phyloP scores from a whole-genome alignment of 92 coral and sea anemone genomes.

The Porites cylindrica region DNA sequence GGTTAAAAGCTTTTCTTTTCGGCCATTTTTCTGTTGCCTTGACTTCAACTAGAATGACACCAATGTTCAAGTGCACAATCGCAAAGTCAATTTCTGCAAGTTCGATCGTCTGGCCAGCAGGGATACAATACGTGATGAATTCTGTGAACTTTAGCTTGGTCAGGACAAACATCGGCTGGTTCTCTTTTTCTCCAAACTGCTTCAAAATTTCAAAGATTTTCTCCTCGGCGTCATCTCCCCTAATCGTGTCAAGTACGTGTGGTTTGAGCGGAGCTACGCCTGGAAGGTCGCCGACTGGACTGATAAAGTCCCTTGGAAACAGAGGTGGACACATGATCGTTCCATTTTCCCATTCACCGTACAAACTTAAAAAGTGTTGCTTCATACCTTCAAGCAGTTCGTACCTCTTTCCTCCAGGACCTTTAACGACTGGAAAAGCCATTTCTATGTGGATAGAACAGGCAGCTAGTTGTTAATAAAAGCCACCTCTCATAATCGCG shows the following conservation, averaged over 20 bases:
- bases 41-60: constrained; percentile 43
- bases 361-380: too few relatives aligned
- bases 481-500: too few relatives aligned
- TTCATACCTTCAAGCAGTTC: too few relatives aligned
- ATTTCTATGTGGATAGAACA: too few relatives aligned
- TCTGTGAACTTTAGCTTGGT: constrained; percentile 13
- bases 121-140: background rate
- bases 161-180: constrained; percentile 56
- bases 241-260: background rate
- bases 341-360: too few relatives aligned
- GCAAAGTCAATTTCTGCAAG: constrained; percentile 44
- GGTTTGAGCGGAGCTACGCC: background rate
- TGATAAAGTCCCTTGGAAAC: too few relatives aligned
- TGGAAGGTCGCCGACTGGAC: background rate
- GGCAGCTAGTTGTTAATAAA: too few relatives aligned
- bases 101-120: too few relatives aligned
- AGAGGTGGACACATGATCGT: too few relatives aligned
- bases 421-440: too few relatives aligned
- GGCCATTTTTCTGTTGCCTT: constrained; percentile 20
- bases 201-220: constrained; percentile 15
- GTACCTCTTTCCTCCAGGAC: too few relatives aligned
- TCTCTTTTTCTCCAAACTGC: constrained; percentile 31
- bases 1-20: background rate
- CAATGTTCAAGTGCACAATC: constrained; percentile 28
- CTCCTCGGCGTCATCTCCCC: constrained; percentile 20